A percentile compares a stretch with the other conserved stretches of the same genome.
Evolutionary conservation across 2,113 vertebrate species (phyloP).

Genomic region (Ctenomys sociabilis): DNA sequence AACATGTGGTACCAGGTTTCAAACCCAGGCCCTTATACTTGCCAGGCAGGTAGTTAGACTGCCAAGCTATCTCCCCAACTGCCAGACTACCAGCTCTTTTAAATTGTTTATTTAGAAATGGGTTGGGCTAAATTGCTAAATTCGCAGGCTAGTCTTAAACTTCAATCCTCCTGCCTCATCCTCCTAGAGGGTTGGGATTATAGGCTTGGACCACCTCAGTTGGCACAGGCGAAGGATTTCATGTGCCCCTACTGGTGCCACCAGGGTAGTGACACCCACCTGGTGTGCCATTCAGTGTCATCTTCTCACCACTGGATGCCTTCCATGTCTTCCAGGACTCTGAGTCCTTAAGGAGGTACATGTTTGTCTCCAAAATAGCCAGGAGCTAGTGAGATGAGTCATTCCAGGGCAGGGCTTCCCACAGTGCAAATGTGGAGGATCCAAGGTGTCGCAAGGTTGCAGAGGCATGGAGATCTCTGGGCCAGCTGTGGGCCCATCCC

Average conservation of each 20-base stretch:
- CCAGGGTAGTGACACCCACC: background rate
- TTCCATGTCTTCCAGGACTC: background rate
- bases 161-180: background rate
- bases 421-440: background rate
- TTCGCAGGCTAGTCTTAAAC: background rate
- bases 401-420: background rate
- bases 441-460: background rate
- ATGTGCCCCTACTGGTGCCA: background rate
- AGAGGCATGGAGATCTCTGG: background rate
- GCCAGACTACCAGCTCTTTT: background rate
- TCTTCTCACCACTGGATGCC: background rate
- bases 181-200: background rate
- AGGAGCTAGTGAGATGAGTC: background rate
- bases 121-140: background rate
- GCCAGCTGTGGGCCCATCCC: background rate
- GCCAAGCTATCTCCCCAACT: too few relatives aligned
- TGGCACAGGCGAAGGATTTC: background rate
- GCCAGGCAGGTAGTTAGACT: too few relatives aligned
- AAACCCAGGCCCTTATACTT: too few relatives aligned
- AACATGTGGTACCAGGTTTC: too few relatives aligned
- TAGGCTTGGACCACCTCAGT: background rate
- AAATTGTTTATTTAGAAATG: background rate
- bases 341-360: background rate
- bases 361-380: background rate
- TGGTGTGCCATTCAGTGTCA: background rate